Evolutionary conservation across 2,888 invertebrate species (phyloP).

Genomic region (Andrena marginata): DNA sequence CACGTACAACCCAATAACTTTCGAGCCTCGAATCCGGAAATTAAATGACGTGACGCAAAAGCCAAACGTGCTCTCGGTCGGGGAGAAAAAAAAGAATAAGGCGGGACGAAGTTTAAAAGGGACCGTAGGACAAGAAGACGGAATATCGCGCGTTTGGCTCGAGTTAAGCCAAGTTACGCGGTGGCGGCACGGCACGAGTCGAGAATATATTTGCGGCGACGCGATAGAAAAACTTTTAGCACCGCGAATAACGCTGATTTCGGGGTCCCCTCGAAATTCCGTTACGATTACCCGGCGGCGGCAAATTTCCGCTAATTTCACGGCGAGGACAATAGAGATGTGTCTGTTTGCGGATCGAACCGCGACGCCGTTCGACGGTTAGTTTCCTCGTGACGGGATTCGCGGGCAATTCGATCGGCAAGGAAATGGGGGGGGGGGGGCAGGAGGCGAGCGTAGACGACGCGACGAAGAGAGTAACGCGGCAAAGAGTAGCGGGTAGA

Average conservation of each 20-base stretch:
- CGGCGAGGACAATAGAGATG: no score
- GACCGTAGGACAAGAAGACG: constrained; percentile 35
- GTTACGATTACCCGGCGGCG: neutral
- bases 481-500: constrained; percentile 60
- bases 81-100: constrained; percentile 29
- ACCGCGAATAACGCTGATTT: constrained; percentile 11
- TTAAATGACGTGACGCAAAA: constrained; percentile 74
- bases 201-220: constrained; percentile 62
- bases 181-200: constrained; percentile 35
- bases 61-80: constrained; percentile 41
- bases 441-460: constrained; percentile 25
- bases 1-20: constrained; percentile 69
- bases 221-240: constrained; percentile 40
- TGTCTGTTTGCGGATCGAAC: neutral
- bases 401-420: neutral
- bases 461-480: constrained; percentile 39
- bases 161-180: constrained; percentile 63
- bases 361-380: neutral
- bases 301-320: no score
- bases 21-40: constrained; percentile 68
- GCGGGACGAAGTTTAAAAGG: constrained; percentile 57
- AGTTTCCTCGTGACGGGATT: neutral
- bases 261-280: neutral
- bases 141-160: constrained; percentile 56
- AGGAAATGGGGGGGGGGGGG: no score